Percentiles rank a stretch among this genome's conserved stretches.
These are phyloP conservation scores for Halichoeres trimaculatus DNA, from an alignment of 2,113 vertebrate genomes.

Conservation along the genomic window DNA sequence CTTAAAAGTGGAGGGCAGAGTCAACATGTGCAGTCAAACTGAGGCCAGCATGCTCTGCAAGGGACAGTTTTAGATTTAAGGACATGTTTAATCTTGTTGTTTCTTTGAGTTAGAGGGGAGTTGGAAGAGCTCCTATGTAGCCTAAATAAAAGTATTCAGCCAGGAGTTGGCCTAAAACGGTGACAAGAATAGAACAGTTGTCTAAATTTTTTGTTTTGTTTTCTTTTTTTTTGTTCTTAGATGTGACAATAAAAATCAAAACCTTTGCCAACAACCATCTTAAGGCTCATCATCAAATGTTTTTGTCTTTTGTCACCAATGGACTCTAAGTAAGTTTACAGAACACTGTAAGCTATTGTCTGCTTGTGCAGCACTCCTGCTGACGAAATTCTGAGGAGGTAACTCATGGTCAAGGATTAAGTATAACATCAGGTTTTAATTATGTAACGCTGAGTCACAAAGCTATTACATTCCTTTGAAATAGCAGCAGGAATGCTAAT, in stretches of 20 bases:
- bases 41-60: slow-evolving; percentile 8
- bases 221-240: too few species aligned
- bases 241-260: too few species aligned
- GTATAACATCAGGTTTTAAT: background rate
- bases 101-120: background rate
- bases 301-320: too few species aligned
- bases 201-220: too few species aligned
- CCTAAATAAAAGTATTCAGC: background rate
- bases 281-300: too few species aligned
- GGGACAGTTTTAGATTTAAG: background rate
- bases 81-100: background rate
- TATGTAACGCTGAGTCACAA: background rate
- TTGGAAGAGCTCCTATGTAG: background rate
- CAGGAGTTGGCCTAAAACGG: background rate
- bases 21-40: slow-evolving; percentile 20
- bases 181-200: too few species aligned
- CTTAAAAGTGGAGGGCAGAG: background rate
- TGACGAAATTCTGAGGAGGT: background rate
- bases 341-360: background rate
- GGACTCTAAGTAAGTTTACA: too few species aligned
- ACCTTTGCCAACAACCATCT: too few species aligned
- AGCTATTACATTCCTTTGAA: background rate
- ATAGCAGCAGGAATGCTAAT: background rate
- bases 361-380: background rate
- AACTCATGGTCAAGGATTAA: background rate